phyloP scores from a whole-genome alignment of 2,888 invertebrate genomes.

The Drosophila mimetica region DNA sequence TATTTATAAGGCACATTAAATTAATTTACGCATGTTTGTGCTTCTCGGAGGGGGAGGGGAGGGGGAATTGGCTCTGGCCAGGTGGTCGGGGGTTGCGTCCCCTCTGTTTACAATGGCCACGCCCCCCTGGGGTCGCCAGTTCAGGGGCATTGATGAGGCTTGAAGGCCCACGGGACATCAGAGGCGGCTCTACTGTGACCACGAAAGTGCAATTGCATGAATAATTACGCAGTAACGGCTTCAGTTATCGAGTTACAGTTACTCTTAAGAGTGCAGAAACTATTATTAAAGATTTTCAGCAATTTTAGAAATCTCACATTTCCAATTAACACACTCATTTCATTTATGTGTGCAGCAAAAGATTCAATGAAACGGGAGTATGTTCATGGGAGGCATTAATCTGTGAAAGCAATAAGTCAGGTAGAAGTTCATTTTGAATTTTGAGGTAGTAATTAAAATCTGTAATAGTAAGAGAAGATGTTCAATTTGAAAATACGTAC shows the following conservation, averaged over 20 bases:
- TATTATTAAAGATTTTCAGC: not conserved
- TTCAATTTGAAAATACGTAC: too few species aligned
- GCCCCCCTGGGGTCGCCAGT: conserved; percentile 23
- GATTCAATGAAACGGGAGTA: too few species aligned
- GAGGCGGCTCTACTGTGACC: conserved; percentile 8
- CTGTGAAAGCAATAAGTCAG: not conserved
- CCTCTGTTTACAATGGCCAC: conserved; percentile 22
- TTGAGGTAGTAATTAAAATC: too few species aligned
- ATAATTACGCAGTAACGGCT: conserved; percentile 16
- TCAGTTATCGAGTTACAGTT: too few species aligned
- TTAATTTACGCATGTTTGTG: conserved; percentile 78
- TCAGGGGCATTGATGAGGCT: conserved; percentile 35
- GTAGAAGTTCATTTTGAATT: too few species aligned
- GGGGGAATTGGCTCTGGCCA: not conserved
- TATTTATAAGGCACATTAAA: conserved; percentile 80
- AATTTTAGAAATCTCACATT: not conserved
- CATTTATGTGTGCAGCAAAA: too few species aligned
- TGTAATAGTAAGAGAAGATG: too few species aligned
- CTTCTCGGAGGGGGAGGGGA: conserved; percentile 16
- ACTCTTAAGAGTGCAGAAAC: too few species aligned
- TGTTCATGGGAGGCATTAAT: too few species aligned
- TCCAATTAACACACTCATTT: too few species aligned
- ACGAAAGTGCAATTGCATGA: conserved; percentile 32
- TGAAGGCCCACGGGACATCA: conserved; percentile 26
- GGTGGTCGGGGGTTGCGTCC: conserved; percentile 1